Conservation (phyloP, 23 tunicate species). For the Trididemnum miniatum region DNA sequence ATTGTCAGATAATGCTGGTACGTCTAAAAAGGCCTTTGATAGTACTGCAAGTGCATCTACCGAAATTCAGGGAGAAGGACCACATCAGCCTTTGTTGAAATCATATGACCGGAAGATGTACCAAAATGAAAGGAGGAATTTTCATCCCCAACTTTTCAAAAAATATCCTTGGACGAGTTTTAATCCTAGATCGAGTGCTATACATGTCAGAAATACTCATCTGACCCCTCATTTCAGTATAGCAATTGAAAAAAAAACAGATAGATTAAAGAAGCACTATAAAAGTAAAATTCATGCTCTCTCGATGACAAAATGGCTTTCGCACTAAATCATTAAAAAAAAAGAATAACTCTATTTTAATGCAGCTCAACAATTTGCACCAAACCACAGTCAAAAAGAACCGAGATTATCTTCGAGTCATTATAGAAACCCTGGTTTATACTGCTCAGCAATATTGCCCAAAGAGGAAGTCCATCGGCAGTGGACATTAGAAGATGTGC, state of each 20-base stretch:
- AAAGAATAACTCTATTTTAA: constrained; percentile 1
- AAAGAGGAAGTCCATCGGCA: not conserved
- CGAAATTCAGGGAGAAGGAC: too few species aligned
- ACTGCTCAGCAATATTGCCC: constrained; percentile 18
- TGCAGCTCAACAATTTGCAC: not conserved
- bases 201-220: constrained; percentile 10
- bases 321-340: not conserved
- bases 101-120: constrained; percentile 14
- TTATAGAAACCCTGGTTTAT: constrained; percentile 13
- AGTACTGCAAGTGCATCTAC: not conserved
- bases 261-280: not conserved
- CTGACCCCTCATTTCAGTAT: not conserved
- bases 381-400: not conserved
- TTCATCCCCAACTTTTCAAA: constrained; percentile 16
- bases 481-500: too few species aligned
- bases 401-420: constrained; percentile 17
- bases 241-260: constrained; percentile 26
- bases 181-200: constrained; percentile 24
- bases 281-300: not conserved
- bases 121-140: constrained; percentile 3
- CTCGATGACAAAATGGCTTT: constrained; percentile 22
- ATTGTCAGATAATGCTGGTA: too few species aligned
- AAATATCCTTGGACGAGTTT: constrained; percentile 31
- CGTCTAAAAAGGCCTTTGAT: too few species aligned
- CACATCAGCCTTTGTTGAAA: constrained; percentile 12